Conservation (phyloP, 2,113 vertebrate species). For the Myrmecophaga tridactyla region DNA sequence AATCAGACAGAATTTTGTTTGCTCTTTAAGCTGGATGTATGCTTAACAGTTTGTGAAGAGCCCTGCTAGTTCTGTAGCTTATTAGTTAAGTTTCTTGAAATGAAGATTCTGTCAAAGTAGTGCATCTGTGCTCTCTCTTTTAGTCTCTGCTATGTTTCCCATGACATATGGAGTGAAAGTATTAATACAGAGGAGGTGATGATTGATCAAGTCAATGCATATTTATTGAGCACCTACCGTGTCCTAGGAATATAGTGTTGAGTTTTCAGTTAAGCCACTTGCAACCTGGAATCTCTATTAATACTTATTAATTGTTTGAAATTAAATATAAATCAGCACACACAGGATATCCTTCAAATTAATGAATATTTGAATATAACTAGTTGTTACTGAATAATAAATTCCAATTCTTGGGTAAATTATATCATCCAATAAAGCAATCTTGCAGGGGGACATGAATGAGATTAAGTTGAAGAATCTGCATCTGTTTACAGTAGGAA, state of each 20-base stretch:
- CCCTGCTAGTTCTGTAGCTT: neutral
- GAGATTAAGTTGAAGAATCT: neutral
- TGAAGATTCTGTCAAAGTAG: neutral
- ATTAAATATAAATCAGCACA: neutral
- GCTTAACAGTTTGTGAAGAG: neutral
- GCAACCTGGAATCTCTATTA: neutral
- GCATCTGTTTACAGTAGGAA: neutral
- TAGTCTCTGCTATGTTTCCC: neutral
- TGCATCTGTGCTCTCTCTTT: neutral
- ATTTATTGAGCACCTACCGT: neutral
- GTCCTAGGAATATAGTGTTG: neutral
- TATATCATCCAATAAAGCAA: neutral
- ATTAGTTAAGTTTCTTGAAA: neutral
- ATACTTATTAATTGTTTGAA: constrained; percentile 32
- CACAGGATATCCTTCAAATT: constrained; percentile 3
- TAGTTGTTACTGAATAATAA: neutral
- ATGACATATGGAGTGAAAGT: neutral
- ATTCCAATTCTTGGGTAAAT: neutral
- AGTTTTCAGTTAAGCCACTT: neutral
- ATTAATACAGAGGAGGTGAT: neutral
- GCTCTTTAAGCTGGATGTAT: neutral
- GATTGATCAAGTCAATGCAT: neutral
- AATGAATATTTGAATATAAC: constrained; percentile 10
- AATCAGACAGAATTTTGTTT: constrained; percentile 12
- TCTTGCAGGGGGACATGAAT: neutral